These are phyloP conservation scores for Coluber constrictor DNA, from an alignment of 2,797 vertebrate species.

Conservation along the genomic window DNA sequence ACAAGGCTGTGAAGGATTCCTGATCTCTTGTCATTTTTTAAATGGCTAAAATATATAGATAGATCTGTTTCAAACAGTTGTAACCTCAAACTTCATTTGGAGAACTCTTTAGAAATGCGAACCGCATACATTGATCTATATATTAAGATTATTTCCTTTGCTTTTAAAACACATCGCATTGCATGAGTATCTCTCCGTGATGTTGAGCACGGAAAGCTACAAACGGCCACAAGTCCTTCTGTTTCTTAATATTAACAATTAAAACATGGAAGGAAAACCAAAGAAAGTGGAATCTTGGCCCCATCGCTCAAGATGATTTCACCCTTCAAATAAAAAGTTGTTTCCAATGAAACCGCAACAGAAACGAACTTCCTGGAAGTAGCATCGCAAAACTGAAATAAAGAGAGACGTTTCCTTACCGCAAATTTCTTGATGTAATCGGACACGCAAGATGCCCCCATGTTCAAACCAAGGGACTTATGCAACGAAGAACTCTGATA, in stretches of 20 bases:
- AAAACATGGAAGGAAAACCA: neutral
- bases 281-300: neutral
- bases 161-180: neutral
- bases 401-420: constrained; percentile 67
- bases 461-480: constrained; percentile 66
- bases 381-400: neutral
- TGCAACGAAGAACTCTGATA: constrained; percentile 63
- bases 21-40: neutral
- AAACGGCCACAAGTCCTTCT: neutral
- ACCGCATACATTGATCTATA: neutral
- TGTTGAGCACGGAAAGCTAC: neutral
- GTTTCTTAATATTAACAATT: neutral
- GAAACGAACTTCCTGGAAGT: neutral
- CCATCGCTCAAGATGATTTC: too few species aligned
- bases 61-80: neutral
- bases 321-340: neutral
- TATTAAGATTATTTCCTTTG: neutral
- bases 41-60: too few species aligned
- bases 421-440: constrained; percentile 76
- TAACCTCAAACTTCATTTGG: neutral
- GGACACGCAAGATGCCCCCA: constrained; percentile 76
- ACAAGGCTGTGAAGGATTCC: neutral
- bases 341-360: neutral
- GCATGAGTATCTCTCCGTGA: neutral
- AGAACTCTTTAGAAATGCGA: neutral